These are phyloP conservation scores for Plutella xylostella DNA, from an alignment of 2,888 invertebrate genomes.

Conservation along the genomic window DNA sequence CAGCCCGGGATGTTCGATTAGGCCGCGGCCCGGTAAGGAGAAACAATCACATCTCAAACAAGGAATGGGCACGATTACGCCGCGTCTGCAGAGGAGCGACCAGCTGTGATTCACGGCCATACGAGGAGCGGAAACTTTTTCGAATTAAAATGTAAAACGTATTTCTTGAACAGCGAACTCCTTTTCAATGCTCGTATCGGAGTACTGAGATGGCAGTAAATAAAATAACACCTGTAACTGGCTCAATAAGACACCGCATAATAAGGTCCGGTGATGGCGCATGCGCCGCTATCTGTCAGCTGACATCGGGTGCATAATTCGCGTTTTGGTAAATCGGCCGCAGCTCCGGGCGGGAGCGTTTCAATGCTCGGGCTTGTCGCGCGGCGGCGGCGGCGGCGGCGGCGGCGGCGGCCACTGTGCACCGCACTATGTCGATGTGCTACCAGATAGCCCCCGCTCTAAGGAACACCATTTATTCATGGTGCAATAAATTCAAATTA, in stretches of 20 bases:
- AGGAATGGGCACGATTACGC: slow-evolving; percentile 48
- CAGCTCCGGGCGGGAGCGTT: slow-evolving; percentile 31
- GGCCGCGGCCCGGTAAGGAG: slow-evolving; percentile 55
- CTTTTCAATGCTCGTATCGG: too few relatives aligned
- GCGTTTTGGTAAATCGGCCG: slow-evolving; percentile 6
- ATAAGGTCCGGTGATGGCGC: too few relatives aligned
- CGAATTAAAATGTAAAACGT: too few relatives aligned
- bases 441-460: slow-evolving; percentile 48
- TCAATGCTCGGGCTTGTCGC: slow-evolving; percentile 23
- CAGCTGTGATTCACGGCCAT: not conserved
- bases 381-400: slow-evolving; percentile 7
- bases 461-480: slow-evolving; percentile 60
- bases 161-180: too few relatives aligned
- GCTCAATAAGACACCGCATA: too few relatives aligned
- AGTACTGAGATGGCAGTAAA: too few relatives aligned
- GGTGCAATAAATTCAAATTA: slow-evolving; percentile 71
- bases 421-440: slow-evolving; percentile 50
- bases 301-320: too few relatives aligned
- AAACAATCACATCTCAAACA: slow-evolving; percentile 63
- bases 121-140: not conserved
- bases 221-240: too few relatives aligned
- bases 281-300: too few relatives aligned
- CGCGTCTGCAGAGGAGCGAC: slow-evolving; percentile 12
- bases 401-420: slow-evolving; percentile 24
- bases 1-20: slow-evolving; percentile 60